phyloP scores from a whole-genome alignment of 2,888 invertebrate species.

The Heliconius aoede region DNA sequence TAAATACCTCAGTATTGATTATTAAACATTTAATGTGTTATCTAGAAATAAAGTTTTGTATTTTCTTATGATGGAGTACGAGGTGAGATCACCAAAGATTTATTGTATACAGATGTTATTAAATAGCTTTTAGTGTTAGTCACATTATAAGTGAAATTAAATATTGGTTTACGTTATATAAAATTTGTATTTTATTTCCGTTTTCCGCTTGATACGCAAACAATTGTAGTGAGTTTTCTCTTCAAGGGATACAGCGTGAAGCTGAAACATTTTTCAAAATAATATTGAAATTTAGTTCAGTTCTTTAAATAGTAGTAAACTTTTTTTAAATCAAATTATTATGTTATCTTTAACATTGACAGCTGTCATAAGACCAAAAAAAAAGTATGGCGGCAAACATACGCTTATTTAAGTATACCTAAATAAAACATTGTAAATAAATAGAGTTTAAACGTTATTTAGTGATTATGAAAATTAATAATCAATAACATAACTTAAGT shows the following conservation, averaged over 20 bases:
- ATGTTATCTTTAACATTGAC: slow-evolving; percentile 1
- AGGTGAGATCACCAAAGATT: slow-evolving; percentile 18
- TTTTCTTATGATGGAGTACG: neutral
- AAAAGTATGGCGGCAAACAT: neutral
- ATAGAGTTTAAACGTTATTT: neutral
- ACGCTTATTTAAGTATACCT: neutral
- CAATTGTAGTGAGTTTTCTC: too few species aligned
- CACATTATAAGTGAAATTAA: neutral
- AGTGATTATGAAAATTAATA: neutral
- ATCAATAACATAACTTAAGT: neutral
- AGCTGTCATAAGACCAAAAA: neutral
- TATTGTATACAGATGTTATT: neutral
- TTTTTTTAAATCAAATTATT: too few species aligned
- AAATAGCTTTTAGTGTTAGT: neutral
- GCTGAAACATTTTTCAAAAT: too few species aligned
- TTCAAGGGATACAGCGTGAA: too few species aligned
- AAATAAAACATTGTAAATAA: neutral
- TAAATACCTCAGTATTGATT: neutral
- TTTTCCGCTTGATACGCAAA: neutral
- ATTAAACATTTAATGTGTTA: neutral
- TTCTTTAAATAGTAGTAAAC: too few species aligned
- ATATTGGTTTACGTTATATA: neutral
- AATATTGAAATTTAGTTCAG: too few species aligned
- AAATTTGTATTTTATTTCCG: neutral
- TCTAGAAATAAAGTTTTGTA: neutral